A percentile compares a stretch with the other conserved stretches of the same genome.
Conservation (phyloP, 2,797 vertebrate genomes). For the Catharus ustulatus region DNA sequence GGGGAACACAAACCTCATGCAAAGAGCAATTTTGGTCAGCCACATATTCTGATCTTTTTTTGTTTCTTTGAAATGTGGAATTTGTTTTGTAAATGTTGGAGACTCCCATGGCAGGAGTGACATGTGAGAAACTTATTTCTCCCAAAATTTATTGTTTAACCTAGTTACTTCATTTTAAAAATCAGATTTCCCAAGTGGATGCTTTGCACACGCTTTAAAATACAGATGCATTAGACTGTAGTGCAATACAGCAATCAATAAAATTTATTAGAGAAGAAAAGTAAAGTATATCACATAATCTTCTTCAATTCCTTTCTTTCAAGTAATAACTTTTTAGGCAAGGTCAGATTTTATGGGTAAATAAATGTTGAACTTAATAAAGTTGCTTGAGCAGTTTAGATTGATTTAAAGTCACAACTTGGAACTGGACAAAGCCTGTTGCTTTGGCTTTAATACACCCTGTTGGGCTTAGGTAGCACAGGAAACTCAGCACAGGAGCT, state of each 20-base stretch:
- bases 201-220: not conserved
- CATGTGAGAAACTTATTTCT: constrained; percentile 22
- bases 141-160: constrained; percentile 18
- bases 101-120: not conserved
- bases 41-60: not conserved
- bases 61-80: not conserved
- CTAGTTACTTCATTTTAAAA: constrained; percentile 21
- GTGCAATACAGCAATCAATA: not conserved
- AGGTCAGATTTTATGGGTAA: not conserved
- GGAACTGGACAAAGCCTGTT: not conserved
- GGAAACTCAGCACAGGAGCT: not conserved
- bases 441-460: constrained; percentile 18
- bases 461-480: constrained; percentile 3
- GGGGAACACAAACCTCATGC: not conserved
- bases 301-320: not conserved
- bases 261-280: not conserved
- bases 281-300: not conserved
- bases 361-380: not conserved
- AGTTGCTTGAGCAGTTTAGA: not conserved
- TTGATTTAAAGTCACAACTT: constrained; percentile 19
- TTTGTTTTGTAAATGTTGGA: constrained; percentile 8
- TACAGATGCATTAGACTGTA: not conserved
- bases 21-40: not conserved
- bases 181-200: not conserved
- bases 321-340: not conserved